Percentiles rank a stretch among this genome's conserved stretches.
phyloP scores from a whole-genome alignment of 2,797 vertebrate genomes.

The Craterocephalus amniculus region DNA sequence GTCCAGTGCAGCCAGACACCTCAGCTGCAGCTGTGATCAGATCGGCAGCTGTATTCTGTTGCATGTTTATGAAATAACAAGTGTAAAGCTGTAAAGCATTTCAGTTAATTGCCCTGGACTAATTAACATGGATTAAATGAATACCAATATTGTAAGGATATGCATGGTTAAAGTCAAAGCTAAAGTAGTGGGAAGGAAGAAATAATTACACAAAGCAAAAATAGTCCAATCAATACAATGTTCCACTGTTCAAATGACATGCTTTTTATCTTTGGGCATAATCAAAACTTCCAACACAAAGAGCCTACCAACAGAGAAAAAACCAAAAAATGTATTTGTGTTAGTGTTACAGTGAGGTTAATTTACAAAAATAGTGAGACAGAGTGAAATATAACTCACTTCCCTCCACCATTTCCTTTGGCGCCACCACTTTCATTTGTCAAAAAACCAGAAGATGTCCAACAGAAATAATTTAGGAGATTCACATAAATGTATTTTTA shows the following conservation, averaged over 20 bases:
- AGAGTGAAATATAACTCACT: conserved; percentile 60
- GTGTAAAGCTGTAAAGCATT: neutral
- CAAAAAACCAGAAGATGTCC: conserved; percentile 70
- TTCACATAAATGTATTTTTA: conserved; percentile 73
- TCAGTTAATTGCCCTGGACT: neutral
- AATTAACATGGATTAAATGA: neutral
- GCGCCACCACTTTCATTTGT: conserved; percentile 73
- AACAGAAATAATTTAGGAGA: conserved; percentile 61
- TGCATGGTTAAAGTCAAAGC: neutral
- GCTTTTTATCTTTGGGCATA: conserved; percentile 16
- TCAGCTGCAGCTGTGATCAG: conserved; percentile 21
- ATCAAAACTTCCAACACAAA: conserved; percentile 47
- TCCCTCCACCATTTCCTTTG: conserved; percentile 64
- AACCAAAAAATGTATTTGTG: conserved; percentile 44
- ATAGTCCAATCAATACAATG: neutral
- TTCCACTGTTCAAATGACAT: neutral
- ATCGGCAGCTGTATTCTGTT: conserved; percentile 10
- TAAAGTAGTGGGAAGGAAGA: neutral
- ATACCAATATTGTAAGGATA: neutral
- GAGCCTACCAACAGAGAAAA: conserved; percentile 38
- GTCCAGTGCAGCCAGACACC: neutral
- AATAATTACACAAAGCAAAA: neutral
- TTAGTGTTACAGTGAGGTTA: conserved; percentile 54
- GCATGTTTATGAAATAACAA: conserved; percentile 7
- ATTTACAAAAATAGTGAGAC: conserved; percentile 49